Percentiles rank a stretch among this genome's conserved stretches.
Conservation (phyloP, 2,888 invertebrate genomes). For the Prenolepis imparis region DNA sequence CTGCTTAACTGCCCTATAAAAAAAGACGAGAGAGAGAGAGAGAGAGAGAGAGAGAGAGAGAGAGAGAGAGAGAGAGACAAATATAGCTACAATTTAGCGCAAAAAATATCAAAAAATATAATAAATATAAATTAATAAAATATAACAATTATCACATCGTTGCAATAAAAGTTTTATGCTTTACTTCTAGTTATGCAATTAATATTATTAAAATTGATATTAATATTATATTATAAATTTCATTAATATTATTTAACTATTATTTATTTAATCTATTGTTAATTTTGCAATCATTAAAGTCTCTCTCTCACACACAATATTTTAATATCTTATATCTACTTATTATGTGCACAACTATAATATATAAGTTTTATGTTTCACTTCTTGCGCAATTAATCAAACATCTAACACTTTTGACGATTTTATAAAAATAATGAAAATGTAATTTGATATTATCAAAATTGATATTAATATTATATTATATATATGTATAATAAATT, state of each 20-base stretch:
- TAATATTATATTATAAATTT: background rate
- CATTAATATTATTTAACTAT: background rate
- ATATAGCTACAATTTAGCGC: background rate
- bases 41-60: background rate
- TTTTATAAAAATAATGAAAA: no score
- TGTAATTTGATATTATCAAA: no score
- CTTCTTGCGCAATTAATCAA: no score
- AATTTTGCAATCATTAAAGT: background rate
- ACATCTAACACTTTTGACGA: no score
- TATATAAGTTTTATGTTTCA: no score
- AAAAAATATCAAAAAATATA: background rate
- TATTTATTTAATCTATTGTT: background rate
- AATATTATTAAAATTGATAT: background rate
- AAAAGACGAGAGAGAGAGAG: slow-evolving; percentile 1
- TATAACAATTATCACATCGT: background rate
- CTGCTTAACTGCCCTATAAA: slow-evolving; percentile 59
- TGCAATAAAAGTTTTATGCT: background rate
- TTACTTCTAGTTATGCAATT: background rate
- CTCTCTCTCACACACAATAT: no score
- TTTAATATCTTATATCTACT: background rate
- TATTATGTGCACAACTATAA: no score
- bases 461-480: no score
- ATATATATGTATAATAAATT: no score
- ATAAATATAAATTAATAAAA: background rate
- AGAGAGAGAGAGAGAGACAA: background rate